phyloP scores from a whole-genome alignment of 1,140 invertebrate genomes.

The Achroia grisella region DNA sequence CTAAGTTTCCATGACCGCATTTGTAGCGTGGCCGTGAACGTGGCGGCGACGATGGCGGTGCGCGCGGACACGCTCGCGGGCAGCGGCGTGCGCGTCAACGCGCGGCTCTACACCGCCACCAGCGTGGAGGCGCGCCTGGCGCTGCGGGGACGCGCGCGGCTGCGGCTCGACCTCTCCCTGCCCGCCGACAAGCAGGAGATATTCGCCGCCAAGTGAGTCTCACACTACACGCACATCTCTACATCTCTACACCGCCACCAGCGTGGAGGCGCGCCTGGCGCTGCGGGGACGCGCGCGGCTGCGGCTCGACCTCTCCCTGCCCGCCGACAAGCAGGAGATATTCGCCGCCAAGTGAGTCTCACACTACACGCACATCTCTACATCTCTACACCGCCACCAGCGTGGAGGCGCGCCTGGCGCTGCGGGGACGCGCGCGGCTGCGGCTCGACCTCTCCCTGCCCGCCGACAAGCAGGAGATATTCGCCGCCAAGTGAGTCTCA shows the following conservation, averaged over 20 bases:
- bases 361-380: too few relatives aligned
- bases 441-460: slow-evolving; percentile 76
- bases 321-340: slow-evolving; percentile 89
- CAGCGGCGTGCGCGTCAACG: slow-evolving; percentile 86
- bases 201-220: slow-evolving; percentile 79
- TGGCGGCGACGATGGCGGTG: slow-evolving; percentile 88
- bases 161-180: slow-evolving; percentile 83
- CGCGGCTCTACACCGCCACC: slow-evolving; percentile 88
- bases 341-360: slow-evolving; percentile 80
- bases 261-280: slow-evolving; percentile 82
- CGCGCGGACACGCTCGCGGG: slow-evolving; percentile 82
- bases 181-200: slow-evolving; percentile 91
- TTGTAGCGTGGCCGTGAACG: slow-evolving; percentile 83
- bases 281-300: slow-evolving; percentile 80
- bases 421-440: slow-evolving; percentile 80
- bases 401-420: slow-evolving; percentile 80
- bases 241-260: slow-evolving; percentile 89
- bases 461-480: background rate
- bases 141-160: slow-evolving; percentile 79
- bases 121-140: slow-evolving; percentile 83
- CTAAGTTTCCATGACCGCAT: too few relatives aligned
- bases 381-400: slow-evolving; percentile 89
- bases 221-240: too few relatives aligned
- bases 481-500: slow-evolving; percentile 61
- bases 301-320: slow-evolving; percentile 84